These are phyloP conservation scores for Polypedilum pembai DNA, from an alignment of 1,140 invertebrate genomes.

Conservation along the genomic window DNA sequence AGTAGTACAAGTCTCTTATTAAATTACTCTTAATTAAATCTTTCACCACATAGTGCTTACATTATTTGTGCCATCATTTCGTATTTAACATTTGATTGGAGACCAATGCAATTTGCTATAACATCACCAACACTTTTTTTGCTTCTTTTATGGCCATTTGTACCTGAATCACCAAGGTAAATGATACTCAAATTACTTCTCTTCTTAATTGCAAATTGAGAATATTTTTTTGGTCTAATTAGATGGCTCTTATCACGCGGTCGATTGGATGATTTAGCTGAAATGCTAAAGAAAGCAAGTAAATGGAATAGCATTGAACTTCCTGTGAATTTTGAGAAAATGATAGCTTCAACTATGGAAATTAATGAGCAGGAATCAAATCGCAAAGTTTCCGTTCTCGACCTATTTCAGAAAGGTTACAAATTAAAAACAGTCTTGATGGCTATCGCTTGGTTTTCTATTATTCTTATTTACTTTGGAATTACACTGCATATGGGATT, in stretches of 20 bases:
- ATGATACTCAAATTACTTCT: background rate
- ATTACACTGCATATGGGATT: constrained; percentile 61
- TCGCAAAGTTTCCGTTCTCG: constrained; percentile 46
- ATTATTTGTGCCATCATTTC: constrained; percentile 60
- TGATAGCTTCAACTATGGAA: constrained; percentile 38
- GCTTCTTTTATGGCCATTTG: constrained; percentile 52
- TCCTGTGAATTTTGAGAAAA: constrained; percentile 55
- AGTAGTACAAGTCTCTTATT: background rate
- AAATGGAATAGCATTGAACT: constrained; percentile 51
- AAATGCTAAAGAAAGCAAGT: constrained; percentile 60
- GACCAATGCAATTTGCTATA: constrained; percentile 59
- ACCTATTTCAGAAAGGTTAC: constrained; percentile 53
- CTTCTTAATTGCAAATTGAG: constrained; percentile 56
- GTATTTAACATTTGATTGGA: constrained; percentile 59
- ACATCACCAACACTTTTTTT: constrained; percentile 60
- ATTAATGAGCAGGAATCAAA: constrained; percentile 30
- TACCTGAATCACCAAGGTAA: constrained; percentile 31
- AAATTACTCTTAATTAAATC: background rate
- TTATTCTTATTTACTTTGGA: constrained; percentile 65
- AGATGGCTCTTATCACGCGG: constrained; percentile 72
- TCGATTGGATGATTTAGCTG: constrained; percentile 57
- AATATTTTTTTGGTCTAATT: constrained; percentile 59
- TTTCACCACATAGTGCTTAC: constrained; percentile 49
- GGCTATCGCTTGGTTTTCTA: constrained; percentile 59
- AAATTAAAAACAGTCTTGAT: constrained; percentile 55